These are phyloP conservation scores for Anaspis maculata DNA, from an alignment of 2,888 invertebrate genomes.

Conservation along the genomic window DNA sequence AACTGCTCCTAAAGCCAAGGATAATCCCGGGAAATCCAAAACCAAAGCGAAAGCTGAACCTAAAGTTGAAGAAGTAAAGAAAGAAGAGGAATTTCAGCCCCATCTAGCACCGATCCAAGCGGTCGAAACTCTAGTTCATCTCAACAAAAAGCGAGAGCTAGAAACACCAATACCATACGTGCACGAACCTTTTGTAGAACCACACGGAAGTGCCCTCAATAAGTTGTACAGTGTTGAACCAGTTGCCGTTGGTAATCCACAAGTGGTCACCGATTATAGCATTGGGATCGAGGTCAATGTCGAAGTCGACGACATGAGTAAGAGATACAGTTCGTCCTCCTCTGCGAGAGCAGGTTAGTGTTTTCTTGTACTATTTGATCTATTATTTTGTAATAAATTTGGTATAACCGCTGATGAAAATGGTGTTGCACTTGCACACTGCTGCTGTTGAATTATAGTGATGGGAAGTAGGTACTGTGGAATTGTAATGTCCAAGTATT, in stretches of 20 bases:
- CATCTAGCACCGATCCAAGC: conserved; percentile 22
- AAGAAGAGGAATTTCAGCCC: too few species aligned
- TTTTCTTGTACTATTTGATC: too few species aligned
- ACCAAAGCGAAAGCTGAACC: background rate
- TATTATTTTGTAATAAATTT: too few species aligned
- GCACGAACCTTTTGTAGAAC: conserved; percentile 24
- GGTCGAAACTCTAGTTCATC: conserved; percentile 27
- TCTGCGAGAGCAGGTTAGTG: conserved; percentile 30
- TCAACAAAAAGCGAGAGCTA: conserved; percentile 24
- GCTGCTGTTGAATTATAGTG: too few species aligned
- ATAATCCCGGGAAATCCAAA: conserved; percentile 17
- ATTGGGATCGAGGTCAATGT: conserved; percentile 34
- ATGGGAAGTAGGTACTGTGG: too few species aligned
- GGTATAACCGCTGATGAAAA: too few species aligned
- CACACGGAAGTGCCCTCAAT: conserved; percentile 16
- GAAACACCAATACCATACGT: conserved; percentile 27
- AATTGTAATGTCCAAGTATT: too few species aligned
- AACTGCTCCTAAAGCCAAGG: conserved; percentile 22
- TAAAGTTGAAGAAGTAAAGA: conserved; percentile 7
- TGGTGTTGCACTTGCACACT: too few species aligned
- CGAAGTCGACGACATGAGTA: conserved; percentile 34
- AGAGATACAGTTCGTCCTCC: conserved; percentile 28
- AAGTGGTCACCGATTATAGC: conserved; percentile 26
- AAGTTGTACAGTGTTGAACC: background rate
- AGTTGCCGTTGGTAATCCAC: background rate